A percentile compares a stretch with the other conserved stretches of the same genome.
These are phyloP conservation scores for Microcebus jonahi DNA, from an alignment of 2,113 vertebrate genomes.

Conservation along the genomic window DNA sequence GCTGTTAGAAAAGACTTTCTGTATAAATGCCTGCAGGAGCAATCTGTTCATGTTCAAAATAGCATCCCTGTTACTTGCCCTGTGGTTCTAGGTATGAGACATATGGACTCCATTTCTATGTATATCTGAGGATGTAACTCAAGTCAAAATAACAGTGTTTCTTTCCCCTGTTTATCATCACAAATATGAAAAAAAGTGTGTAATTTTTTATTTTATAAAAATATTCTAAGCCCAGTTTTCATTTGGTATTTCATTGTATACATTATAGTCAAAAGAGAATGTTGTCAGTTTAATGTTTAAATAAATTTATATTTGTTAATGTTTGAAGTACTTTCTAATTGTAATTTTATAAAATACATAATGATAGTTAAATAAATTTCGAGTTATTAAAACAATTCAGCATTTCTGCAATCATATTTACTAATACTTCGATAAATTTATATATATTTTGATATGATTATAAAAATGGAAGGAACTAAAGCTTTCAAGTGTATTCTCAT, in stretches of 20 bases:
- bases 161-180: not conserved
- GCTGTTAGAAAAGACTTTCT: constrained; percentile 29
- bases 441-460: not conserved
- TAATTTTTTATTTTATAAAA: not conserved
- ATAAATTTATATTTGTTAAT: not conserved
- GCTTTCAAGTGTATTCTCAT: not conserved
- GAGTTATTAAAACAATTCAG: not conserved
- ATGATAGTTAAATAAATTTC: not conserved
- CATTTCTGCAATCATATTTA: not conserved
- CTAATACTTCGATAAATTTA: not conserved
- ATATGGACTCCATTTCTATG: constrained; percentile 42
- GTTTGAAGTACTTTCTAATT: not conserved
- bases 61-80: constrained; percentile 8
- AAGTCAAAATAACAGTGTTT: not conserved
- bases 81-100: not conserved
- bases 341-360: not conserved
- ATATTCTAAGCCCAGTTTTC: not conserved
- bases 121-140: not conserved
- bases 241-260: not conserved
- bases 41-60: constrained; percentile 66
- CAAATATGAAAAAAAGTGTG: not conserved
- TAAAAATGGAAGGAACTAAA: not conserved
- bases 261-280: not conserved
- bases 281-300: not conserved
- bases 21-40: not conserved